A percentile compares a stretch with the other conserved stretches of the same genome.
Conservation (phyloP, 2,113 vertebrate species). For the Xyrauchen texanus region DNA sequence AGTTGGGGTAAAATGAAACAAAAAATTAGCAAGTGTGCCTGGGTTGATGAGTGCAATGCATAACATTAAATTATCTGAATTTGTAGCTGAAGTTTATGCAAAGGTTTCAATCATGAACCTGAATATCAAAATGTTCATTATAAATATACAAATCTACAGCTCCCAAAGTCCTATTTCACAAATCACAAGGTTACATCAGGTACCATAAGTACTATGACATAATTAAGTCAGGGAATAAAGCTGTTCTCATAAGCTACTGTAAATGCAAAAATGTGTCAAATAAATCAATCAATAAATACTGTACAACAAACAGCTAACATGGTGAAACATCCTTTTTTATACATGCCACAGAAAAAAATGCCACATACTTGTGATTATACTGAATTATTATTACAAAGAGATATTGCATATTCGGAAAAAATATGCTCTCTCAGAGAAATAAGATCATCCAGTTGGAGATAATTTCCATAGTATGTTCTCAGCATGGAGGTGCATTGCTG, state of each 20-base stretch:
- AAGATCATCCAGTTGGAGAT: not conserved
- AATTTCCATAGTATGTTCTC: slow-evolving; percentile 1
- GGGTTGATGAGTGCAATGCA: too few relatives aligned
- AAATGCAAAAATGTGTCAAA: not conserved
- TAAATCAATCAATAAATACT: too few relatives aligned
- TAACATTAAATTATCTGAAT: too few relatives aligned
- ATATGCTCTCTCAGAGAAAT: not conserved
- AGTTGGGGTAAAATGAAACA: slow-evolving; percentile 21
- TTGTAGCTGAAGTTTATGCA: too few relatives aligned
- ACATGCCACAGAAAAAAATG: not conserved
- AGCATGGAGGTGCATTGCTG: slow-evolving; percentile 5
- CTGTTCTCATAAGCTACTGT: not conserved
- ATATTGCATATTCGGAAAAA: not conserved
- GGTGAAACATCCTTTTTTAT: not conserved
- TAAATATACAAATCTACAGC: too few relatives aligned
- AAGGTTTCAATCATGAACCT: too few relatives aligned
- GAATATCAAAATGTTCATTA: too few relatives aligned
- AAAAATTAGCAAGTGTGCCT: not conserved
- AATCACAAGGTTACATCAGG: too few relatives aligned
- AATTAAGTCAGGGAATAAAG: not conserved
- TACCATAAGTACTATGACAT: not conserved
- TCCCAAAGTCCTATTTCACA: too few relatives aligned
- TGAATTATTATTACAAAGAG: not conserved
- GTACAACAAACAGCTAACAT: too few relatives aligned
- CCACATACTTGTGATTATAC: not conserved